Evolutionary conservation across 2,113 vertebrate species (phyloP).

Genomic region (Megaceryle maxima): DNA sequence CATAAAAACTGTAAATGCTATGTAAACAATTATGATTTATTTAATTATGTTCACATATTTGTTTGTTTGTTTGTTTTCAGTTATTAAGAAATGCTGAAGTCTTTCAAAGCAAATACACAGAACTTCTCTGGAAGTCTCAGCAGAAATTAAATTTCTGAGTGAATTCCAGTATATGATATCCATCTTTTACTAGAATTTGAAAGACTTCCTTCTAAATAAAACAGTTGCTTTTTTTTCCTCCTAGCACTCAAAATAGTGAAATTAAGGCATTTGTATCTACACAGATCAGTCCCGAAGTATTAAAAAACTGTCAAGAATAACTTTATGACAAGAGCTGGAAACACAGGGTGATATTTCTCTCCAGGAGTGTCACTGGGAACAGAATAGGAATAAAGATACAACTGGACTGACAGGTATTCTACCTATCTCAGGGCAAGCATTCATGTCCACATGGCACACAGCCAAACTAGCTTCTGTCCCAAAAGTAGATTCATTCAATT

Average conservation of each 20-base stretch:
- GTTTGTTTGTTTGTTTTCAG: not conserved
- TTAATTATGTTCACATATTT: slow-evolving; percentile 1
- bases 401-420: not conserved
- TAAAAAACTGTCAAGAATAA: not conserved
- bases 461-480: not conserved
- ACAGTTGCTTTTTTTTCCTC: not conserved
- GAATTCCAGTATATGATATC: not conserved
- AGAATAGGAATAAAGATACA: not conserved
- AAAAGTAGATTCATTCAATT: not conserved
- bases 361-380: not conserved
- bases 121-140: not conserved
- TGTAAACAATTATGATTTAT: slow-evolving; percentile 10
- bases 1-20: not conserved
- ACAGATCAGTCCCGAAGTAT: not conserved
- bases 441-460: not conserved
- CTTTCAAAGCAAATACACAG: not conserved
- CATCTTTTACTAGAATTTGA: not conserved
- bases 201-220: not conserved
- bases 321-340: not conserved
- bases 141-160: not conserved
- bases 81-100: slow-evolving; percentile 16
- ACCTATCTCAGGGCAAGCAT: not conserved
- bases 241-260: not conserved
- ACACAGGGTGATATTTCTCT: not conserved
- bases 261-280: not conserved